A percentile compares a stretch with the other conserved stretches of the same genome.
Evolutionary conservation across 1,140 invertebrate species (phyloP).

Genomic region (Centruroides vittatus): DNA sequence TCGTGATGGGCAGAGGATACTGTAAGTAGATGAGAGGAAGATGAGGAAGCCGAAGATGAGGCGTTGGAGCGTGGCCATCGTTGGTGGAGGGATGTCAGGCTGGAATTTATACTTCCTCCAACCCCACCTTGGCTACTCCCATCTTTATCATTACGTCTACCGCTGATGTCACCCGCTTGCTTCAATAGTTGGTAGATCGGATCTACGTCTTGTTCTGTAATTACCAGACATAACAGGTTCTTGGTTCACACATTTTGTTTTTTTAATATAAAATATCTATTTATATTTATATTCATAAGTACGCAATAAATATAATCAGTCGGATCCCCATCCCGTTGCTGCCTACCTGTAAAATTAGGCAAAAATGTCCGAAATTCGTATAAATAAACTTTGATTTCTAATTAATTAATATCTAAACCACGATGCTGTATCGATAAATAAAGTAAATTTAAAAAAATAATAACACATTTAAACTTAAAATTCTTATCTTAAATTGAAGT

Average conservation of each 20-base stretch:
- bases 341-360: background rate
- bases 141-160: slow-evolving; percentile 15
- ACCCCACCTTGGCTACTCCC: background rate
- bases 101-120: slow-evolving; percentile 5
- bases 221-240: background rate
- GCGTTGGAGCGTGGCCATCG: slow-evolving; percentile 15
- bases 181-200: slow-evolving; percentile 84
- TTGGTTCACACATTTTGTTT: background rate
- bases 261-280: background rate
- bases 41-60: slow-evolving; percentile 17
- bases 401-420: too few relatives aligned
- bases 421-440: too few relatives aligned
- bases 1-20: slow-evolving; percentile 12
- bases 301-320: background rate
- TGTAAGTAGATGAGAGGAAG: slow-evolving; percentile 18
- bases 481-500: too few relatives aligned
- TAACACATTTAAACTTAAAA: too few relatives aligned
- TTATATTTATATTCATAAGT: background rate
- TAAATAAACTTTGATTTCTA: too few relatives aligned
- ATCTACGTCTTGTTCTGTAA: slow-evolving; percentile 40
- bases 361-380: too few relatives aligned
- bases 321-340: background rate
- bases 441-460: too few relatives aligned
- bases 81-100: slow-evolving; percentile 16
- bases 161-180: slow-evolving; percentile 65